Evolutionary conservation across 2,888 invertebrate genomes (phyloP).

Genomic region (Fabriciana adippe): DNA sequence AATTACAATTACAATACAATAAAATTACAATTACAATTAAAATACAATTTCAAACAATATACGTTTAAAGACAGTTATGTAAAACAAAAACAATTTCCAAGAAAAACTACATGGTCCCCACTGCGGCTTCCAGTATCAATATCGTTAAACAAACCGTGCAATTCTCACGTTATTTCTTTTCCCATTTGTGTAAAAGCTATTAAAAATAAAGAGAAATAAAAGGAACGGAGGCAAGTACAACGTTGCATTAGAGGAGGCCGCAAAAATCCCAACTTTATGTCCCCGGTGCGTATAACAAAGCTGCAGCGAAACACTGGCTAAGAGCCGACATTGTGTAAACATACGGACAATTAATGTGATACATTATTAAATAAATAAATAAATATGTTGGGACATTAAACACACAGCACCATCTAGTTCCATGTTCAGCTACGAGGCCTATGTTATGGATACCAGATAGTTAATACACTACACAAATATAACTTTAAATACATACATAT

Average conservation of each 20-base stretch:
- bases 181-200: constrained; percentile 14
- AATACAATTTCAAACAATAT: too few relatives aligned
- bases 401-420: too few relatives aligned
- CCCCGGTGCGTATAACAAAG: constrained; percentile 52
- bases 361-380: too few relatives aligned
- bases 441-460: too few relatives aligned
- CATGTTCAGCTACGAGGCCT: too few relatives aligned
- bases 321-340: constrained; percentile 35
- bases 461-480: too few relatives aligned
- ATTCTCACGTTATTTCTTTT: constrained; percentile 1
- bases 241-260: constrained; percentile 46
- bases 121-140: neutral
- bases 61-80: too few relatives aligned
- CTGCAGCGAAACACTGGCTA: constrained; percentile 50
- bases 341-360: constrained; percentile 34
- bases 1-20: too few relatives aligned
- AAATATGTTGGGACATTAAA: too few relatives aligned
- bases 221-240: constrained; percentile 1
- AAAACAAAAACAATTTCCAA: neutral
- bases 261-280: constrained; percentile 59
- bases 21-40: too few relatives aligned
- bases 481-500: too few relatives aligned
- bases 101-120: neutral
- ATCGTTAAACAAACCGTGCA: neutral
- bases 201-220: constrained; percentile 22